These are phyloP conservation scores for Ceratina japonica DNA, from an alignment of 1,140 invertebrate genomes.

Conservation along the genomic window DNA sequence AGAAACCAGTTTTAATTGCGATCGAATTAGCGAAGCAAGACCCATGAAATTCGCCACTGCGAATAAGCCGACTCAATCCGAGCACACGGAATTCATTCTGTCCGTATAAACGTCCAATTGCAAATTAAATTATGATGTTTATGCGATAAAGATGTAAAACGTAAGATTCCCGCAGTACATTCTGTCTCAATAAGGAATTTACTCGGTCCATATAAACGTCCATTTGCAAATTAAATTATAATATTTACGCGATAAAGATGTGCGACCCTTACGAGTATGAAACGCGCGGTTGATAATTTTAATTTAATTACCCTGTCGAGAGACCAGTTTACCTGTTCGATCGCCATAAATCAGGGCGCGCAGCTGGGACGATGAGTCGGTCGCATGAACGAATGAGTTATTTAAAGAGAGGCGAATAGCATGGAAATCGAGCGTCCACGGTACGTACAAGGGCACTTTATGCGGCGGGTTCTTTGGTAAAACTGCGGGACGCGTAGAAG, in stretches of 20 bases:
- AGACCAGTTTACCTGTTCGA: background rate
- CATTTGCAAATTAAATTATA: no score
- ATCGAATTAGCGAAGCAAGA: conserved; percentile 3
- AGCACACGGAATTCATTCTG: no score
- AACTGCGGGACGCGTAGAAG: conserved; percentile 30
- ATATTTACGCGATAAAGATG: no score
- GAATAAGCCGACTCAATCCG: background rate
- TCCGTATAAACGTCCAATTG: no score
- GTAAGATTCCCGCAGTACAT: no score
- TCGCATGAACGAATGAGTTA: background rate
- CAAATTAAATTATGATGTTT: no score
- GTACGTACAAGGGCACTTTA: conserved; percentile 55
- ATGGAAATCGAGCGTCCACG: conserved; percentile 58
- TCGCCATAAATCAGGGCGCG: background rate
- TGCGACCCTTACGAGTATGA: no score
- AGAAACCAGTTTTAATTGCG: conserved; percentile 32
- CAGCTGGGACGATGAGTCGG: no score
- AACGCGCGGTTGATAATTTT: background rate
- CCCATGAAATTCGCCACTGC: background rate
- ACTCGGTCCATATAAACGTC: no score
- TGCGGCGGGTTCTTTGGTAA: conserved; percentile 32
- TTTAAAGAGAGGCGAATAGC: conserved; percentile 43
- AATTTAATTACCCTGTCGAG: background rate
- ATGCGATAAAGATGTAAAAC: no score
- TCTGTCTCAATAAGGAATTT: no score